Percentiles rank a stretch among this genome's conserved stretches.
These are phyloP conservation scores for Apogon talboti DNA, from an alignment of 2,797 vertebrate genomes.

Conservation along the genomic window DNA sequence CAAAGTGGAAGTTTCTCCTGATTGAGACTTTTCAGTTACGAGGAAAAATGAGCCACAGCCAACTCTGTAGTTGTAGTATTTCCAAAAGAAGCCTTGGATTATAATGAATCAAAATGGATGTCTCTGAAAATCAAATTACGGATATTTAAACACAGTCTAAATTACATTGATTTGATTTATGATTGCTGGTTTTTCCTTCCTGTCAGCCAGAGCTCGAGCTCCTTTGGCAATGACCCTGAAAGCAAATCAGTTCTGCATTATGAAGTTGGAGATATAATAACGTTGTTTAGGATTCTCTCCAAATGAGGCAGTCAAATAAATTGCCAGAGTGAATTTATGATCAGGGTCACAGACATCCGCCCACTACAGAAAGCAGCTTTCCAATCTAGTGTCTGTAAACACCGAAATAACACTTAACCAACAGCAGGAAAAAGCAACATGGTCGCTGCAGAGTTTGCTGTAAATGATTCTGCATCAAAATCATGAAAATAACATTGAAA, in stretches of 20 bases:
- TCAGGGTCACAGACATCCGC: conserved; percentile 39
- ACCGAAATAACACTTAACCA: conserved; percentile 28
- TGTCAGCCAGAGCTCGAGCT: conserved; percentile 5
- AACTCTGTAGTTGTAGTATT: not conserved
- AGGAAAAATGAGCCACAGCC: not conserved
- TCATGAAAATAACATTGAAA: not conserved
- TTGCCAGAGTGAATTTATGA: conserved; percentile 35
- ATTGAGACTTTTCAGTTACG: not conserved
- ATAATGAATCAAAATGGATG: conserved; percentile 7
- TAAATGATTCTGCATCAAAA: not conserved
- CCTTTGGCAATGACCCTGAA: conserved; percentile 13
- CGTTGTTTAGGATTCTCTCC: conserved; percentile 15
- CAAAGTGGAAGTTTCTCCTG: not conserved
- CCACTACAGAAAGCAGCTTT: conserved; percentile 25
- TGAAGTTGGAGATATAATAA: conserved; percentile 38
- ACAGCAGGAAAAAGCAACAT: not conserved
- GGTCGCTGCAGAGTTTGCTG: not conserved
- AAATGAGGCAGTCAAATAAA: conserved; percentile 47
- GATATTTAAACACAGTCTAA: conserved; percentile 8
- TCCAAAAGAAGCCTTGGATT: not conserved
- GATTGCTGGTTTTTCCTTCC: conserved; percentile 33
- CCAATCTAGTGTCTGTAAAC: conserved; percentile 20
- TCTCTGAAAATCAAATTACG: conserved; percentile 6
- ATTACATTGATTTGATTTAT: conserved; percentile 22
- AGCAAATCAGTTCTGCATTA: conserved; percentile 31